Evolutionary conservation across 2,888 invertebrate genomes (phyloP).

Genomic region (Caenorhabditis auriculariae): DNA sequence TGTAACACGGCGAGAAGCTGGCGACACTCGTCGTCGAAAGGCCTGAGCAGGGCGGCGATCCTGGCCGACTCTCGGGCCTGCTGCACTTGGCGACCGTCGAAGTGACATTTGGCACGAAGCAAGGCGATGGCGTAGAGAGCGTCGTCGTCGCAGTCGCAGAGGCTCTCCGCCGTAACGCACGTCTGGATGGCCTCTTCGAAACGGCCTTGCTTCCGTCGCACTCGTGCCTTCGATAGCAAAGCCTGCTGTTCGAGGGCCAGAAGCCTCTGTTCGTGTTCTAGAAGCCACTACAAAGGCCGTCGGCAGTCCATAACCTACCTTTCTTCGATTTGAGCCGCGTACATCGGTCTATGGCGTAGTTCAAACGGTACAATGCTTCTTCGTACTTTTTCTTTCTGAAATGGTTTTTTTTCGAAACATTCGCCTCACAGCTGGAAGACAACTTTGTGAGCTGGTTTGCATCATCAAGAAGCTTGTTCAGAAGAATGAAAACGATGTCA

Average conservation of each 20-base stretch:
- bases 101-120: conserved; percentile 13
- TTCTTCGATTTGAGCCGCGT: conserved; percentile 3
- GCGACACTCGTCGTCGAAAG: conserved; percentile 12
- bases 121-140: conserved; percentile 7
- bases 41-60: conserved; percentile 7
- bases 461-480: conserved; percentile 15
- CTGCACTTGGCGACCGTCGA: conserved; percentile 19
- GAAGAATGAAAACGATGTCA: conserved; percentile 6
- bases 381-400: conserved; percentile 12
- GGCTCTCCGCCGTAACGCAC: conserved; percentile 5
- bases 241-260: conserved; percentile 2
- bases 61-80: conserved; percentile 12
- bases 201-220: conserved; percentile 7
- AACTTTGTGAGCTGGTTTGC: conserved; percentile 8
- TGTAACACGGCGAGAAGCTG: conserved; percentile 10
- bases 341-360: conserved; percentile 9
- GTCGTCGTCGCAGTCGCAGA: conserved; percentile 3
- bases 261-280: background rate
- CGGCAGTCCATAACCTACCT: conserved; percentile 4
- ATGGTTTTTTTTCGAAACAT: no score
- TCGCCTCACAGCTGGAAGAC: no score
- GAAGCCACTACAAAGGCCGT: background rate
- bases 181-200: conserved; percentile 5
- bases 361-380: conserved; percentile 15
- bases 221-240: conserved; percentile 3